Conservation (phyloP, 2,113 vertebrate species). For the Podarcis cretensis region DNA sequence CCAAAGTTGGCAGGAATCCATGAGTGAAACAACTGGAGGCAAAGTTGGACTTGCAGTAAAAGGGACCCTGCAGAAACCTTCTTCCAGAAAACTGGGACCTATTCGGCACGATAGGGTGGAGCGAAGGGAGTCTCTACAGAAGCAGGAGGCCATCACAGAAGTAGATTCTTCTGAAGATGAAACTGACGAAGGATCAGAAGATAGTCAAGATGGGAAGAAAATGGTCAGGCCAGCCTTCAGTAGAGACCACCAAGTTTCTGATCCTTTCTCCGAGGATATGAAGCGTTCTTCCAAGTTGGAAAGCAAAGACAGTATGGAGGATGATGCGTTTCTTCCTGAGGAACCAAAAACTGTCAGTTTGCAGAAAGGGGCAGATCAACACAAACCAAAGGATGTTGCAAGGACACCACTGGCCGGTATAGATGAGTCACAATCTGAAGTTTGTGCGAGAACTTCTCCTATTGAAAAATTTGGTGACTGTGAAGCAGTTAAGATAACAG, state of each 20-base stretch:
- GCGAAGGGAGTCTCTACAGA: conserved; percentile 92
- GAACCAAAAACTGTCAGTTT: conserved; percentile 66
- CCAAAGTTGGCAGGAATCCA: conserved; percentile 86
- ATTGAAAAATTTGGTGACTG: conserved; percentile 29
- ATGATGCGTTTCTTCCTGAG: conserved; percentile 75
- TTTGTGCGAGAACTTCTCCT: conserved; percentile 44
- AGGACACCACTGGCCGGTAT: not conserved
- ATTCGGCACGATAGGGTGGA: conserved; percentile 94
- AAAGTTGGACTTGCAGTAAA: conserved; percentile 83
- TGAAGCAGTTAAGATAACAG: conserved; percentile 50
- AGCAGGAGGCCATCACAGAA: conserved; percentile 96
- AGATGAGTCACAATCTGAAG: conserved; percentile 26
- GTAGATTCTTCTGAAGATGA: conserved; percentile 96
- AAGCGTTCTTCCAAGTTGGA: conserved; percentile 69
- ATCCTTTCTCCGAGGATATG: conserved; percentile 61
- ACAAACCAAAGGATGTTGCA: conserved; percentile 47
- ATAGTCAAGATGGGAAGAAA: conserved; percentile 85
- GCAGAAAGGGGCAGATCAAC: conserved; percentile 60
- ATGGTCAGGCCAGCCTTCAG: conserved; percentile 49
- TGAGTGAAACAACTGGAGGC: conserved; percentile 74
- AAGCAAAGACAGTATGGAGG: conserved; percentile 71
- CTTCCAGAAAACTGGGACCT: conserved; percentile 86
- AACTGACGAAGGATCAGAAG: conserved; percentile 90
- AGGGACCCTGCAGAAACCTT: conserved; percentile 84
- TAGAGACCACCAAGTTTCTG: conserved; percentile 59